Percentiles rank a stretch among this genome's conserved stretches.
Conservation (phyloP, 2,113 vertebrate genomes). For the Cardinalis cardinalis region DNA sequence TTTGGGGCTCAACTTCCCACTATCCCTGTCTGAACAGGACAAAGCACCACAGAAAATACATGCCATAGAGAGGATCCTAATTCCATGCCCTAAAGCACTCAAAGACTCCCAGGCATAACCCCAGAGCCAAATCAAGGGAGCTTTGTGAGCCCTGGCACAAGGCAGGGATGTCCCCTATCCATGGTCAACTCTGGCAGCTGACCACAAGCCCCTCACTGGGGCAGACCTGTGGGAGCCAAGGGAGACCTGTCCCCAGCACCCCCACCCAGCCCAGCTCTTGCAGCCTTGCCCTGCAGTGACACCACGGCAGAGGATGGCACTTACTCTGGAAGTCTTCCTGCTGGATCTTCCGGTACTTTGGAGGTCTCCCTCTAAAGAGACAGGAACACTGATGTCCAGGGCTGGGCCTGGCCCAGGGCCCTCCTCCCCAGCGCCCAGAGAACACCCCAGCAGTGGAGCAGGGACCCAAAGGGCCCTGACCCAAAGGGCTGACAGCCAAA, state of each 20-base stretch:
- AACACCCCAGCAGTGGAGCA: neutral
- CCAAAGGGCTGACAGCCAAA: neutral
- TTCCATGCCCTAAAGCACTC: neutral
- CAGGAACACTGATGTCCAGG: constrained; percentile 27
- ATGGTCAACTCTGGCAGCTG: neutral
- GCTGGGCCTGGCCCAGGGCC: neutral
- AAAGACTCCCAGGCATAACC: neutral
- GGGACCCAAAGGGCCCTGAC: neutral
- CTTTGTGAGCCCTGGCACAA: neutral
- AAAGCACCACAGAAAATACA: neutral
- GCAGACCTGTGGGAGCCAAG: neutral
- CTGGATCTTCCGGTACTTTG: constrained; percentile 92
- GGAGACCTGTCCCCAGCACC: neutral
- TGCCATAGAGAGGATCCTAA: neutral
- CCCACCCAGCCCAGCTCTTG: neutral
- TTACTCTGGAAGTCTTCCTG: constrained; percentile 92
- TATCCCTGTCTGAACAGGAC: neutral
- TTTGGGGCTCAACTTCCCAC: neutral
- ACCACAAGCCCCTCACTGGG: neutral
- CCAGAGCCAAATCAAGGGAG: neutral
- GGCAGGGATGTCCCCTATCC: rapidly evolving
- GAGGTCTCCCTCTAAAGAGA: constrained; percentile 88
- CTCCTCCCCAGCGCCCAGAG: neutral
- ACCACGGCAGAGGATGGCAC: neutral
- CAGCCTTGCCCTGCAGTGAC: neutral